A percentile compares a stretch with the other conserved stretches of the same genome.
These are phyloP conservation scores for Exephanes ischioxanthus DNA, from an alignment of 2,888 invertebrate species.

Conservation along the genomic window DNA sequence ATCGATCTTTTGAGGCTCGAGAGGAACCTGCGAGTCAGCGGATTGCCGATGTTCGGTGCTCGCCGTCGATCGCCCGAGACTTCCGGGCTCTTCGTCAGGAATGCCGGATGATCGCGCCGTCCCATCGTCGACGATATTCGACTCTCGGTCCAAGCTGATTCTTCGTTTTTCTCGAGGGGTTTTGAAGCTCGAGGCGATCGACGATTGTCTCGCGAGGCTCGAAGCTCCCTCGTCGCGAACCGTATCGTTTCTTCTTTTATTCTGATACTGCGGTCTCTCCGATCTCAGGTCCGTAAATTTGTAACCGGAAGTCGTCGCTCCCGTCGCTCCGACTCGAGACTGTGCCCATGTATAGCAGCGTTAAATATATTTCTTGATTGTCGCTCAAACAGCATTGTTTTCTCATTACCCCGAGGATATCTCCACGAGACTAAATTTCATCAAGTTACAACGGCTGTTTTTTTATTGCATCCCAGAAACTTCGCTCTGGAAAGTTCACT, in stretches of 20 bases:
- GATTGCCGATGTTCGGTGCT: slow-evolving; percentile 23
- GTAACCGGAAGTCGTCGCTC: background rate
- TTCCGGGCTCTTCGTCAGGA: slow-evolving; percentile 7
- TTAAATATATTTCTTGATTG: slow-evolving; percentile 13
- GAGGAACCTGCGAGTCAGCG: slow-evolving; percentile 14
- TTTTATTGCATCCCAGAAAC: too few species aligned
- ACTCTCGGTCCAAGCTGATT: slow-evolving; percentile 17
- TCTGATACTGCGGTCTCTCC: slow-evolving; percentile 7
- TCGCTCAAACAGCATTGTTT: background rate
- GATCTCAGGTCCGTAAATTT: slow-evolving; percentile 7
- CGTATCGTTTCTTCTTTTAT: slow-evolving; percentile 14
- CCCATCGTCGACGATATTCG: background rate
- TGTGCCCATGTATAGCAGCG: slow-evolving; percentile 36
- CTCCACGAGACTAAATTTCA: too few species aligned
- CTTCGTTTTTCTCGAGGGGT: slow-evolving; percentile 59
- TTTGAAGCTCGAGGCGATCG: slow-evolving; percentile 23
- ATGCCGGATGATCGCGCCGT: slow-evolving; percentile 2
- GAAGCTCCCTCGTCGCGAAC: slow-evolving; percentile 17
- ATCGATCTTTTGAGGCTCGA: slow-evolving; percentile 29
- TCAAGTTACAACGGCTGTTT: too few species aligned
- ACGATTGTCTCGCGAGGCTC: background rate
- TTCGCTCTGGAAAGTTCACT: too few species aligned
- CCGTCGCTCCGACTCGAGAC: slow-evolving; percentile 6
- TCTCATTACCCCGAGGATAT: background rate
- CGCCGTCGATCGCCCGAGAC: slow-evolving; percentile 7